phyloP scores from a whole-genome alignment of 2,113 vertebrate species.

The Sebastes schlegelii region DNA sequence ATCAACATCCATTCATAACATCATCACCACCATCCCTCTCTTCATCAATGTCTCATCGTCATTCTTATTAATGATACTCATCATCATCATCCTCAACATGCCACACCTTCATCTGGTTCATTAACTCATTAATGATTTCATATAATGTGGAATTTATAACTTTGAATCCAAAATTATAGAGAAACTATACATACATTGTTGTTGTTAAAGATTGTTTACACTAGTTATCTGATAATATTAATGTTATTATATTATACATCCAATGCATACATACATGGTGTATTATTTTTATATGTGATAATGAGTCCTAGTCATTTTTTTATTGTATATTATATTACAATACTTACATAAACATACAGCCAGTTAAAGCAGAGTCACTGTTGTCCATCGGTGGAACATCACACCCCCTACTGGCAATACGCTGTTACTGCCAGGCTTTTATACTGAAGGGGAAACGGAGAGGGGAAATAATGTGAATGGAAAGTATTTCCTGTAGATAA shows the following conservation, averaged over 20 bases:
- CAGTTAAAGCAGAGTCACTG: background rate
- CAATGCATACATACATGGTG: background rate
- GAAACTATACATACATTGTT: background rate
- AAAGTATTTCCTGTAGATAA: background rate
- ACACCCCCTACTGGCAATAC: constrained; percentile 61
- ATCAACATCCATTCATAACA: no score
- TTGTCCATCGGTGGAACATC: constrained; percentile 29
- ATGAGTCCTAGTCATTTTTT: background rate
- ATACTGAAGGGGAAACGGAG: background rate
- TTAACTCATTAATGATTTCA: background rate
- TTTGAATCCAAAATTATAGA: background rate
- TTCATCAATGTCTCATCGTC: background rate
- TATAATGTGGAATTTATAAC: background rate
- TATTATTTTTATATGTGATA: background rate
- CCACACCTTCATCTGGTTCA: background rate
- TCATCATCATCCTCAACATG: background rate
- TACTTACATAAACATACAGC: background rate
- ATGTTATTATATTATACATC: background rate
- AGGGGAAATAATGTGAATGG: background rate
- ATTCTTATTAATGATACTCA: background rate
- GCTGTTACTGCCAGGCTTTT: constrained; percentile 50
- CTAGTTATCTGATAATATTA: background rate
- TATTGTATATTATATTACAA: background rate
- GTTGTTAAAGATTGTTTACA: background rate
- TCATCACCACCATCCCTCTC: background rate